A percentile compares a stretch with the other conserved stretches of the same genome.
Evolutionary conservation across 2,113 vertebrate species (phyloP).

Genomic region (Tachuris rubrigastra): DNA sequence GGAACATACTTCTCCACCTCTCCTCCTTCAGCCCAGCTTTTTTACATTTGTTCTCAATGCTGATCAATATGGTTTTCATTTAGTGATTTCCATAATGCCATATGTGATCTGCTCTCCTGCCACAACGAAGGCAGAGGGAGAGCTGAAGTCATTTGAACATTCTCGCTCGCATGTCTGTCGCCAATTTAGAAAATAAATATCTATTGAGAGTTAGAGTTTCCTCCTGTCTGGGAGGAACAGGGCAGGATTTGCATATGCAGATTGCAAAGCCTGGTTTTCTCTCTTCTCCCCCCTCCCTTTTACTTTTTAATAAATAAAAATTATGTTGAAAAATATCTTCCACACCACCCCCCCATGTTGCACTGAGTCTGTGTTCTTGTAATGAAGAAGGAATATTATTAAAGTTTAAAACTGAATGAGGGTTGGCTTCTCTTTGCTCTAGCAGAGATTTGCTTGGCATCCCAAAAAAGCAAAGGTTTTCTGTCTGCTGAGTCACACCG

Average conservation of each 20-base stretch:
- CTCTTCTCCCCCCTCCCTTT: accelerated
- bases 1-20: constrained; percentile 71
- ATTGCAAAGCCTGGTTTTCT: constrained; percentile 4
- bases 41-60: constrained; percentile 80
- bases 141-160: constrained; percentile 78
- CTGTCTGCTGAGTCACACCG: neutral
- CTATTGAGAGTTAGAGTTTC: constrained; percentile 70
- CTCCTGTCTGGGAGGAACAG: constrained; percentile 59
- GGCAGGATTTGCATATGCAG: constrained; percentile 61
- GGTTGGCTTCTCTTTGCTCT: neutral
- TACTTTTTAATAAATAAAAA: neutral
- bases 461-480: neutral
- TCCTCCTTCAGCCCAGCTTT: constrained; percentile 75
- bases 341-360: neutral
- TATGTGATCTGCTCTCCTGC: constrained; percentile 78
- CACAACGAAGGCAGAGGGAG: constrained; percentile 77
- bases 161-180: constrained; percentile 73
- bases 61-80: constrained; percentile 89
- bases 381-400: neutral
- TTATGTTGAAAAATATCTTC: neutral
- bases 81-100: constrained; percentile 83
- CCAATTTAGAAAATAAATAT: constrained; percentile 78
- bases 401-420: neutral
- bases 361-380: neutral
- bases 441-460: neutral